These are phyloP conservation scores for Oryzias sinensis DNA, from an alignment of 2,797 vertebrate species.

Conservation along the genomic window DNA sequence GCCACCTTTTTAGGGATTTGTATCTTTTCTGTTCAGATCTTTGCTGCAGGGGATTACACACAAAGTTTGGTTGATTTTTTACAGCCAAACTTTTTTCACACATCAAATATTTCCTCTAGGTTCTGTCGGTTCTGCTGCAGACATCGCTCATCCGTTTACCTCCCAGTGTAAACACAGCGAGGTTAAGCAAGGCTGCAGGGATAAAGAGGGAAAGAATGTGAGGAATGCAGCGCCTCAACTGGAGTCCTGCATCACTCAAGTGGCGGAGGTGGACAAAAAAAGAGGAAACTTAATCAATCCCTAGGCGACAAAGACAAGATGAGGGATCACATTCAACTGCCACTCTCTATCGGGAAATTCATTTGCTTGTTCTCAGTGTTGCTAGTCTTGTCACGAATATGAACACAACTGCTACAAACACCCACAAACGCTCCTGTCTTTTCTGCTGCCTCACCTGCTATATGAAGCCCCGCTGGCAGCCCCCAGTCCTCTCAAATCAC, in stretches of 20 bases:
- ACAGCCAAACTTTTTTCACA: background rate
- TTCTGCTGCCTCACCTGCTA: background rate
- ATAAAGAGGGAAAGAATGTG: conserved; percentile 51
- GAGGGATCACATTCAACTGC: conserved; percentile 31
- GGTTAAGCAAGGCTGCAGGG: conserved; percentile 33
- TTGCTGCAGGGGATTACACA: background rate
- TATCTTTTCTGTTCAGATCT: background rate
- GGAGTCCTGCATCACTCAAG: conserved; percentile 48
- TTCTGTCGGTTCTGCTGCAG: conserved; percentile 1
- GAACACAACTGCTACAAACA: conserved; percentile 22
- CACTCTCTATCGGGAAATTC: conserved; percentile 27
- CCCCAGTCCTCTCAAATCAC: background rate
- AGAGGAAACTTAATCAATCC: conserved; percentile 14
- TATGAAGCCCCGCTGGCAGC: background rate
- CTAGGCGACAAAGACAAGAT: conserved; percentile 27
- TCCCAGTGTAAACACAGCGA: conserved; percentile 39
- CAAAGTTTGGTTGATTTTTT: background rate
- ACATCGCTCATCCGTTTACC: conserved; percentile 18
- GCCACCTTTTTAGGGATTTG: too few relatives aligned
- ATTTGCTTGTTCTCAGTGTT: conserved; percentile 27
- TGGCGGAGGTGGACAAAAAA: conserved; percentile 8
- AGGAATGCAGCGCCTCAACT: conserved; percentile 55
- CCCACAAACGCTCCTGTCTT: background rate
- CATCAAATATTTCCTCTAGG: background rate
- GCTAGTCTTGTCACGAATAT: conserved; percentile 34